Evolutionary conservation across 2,797 vertebrate species (phyloP).

Genomic region (Mus caroli): DNA sequence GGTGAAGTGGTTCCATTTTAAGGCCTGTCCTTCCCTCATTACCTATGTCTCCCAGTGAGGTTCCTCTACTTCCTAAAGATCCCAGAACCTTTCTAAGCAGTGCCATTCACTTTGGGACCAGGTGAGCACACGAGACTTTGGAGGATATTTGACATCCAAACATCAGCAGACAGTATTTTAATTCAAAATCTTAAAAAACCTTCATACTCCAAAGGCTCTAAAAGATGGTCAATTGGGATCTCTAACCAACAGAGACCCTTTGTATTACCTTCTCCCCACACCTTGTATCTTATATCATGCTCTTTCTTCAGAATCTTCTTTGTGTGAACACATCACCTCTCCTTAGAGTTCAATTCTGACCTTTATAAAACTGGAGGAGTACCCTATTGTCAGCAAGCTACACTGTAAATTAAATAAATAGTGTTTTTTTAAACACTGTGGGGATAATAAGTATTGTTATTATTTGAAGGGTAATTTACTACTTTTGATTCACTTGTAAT

Average conservation of each 20-base stretch:
- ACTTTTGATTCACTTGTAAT: conserved; percentile 79
- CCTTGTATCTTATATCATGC: too few relatives aligned
- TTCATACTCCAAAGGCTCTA: neutral
- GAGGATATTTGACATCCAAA: neutral
- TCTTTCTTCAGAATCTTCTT: neutral
- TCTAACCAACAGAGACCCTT: neutral
- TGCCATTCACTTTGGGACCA: neutral
- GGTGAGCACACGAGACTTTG: neutral
- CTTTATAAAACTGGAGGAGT: conserved; percentile 28
- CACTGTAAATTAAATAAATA: conserved; percentile 78
- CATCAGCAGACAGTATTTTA: neutral
- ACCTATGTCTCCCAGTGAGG: neutral
- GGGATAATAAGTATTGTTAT: conserved; percentile 80
- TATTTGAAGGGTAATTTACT: conserved; percentile 83
- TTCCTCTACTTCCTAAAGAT: neutral
- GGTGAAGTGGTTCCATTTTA: too few relatives aligned
- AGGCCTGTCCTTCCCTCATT: neutral
- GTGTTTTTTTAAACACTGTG: conserved; percentile 77
- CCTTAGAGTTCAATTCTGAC: neutral
- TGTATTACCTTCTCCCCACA: neutral
- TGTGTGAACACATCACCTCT: neutral
- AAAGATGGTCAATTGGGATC: neutral
- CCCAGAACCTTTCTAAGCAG: neutral
- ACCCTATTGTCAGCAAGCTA: conserved; percentile 33
- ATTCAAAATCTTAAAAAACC: neutral